Evolutionary conservation across 2,888 invertebrate genomes (phyloP).

Genomic region (Alentia gelatinosa): DNA sequence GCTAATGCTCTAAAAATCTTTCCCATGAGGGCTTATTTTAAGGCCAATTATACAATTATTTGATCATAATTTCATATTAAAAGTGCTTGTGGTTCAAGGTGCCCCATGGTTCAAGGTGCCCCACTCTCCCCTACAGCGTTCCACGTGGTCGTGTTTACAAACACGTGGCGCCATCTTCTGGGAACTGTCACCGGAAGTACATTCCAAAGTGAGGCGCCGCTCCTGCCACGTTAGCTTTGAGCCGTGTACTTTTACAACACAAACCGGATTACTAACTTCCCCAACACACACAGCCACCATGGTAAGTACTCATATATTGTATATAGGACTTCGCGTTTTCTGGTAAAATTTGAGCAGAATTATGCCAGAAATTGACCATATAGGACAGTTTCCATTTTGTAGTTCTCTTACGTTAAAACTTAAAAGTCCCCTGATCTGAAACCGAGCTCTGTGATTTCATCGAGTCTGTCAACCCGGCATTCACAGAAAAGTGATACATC

Average conservation of each 20-base stretch:
- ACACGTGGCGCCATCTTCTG: neutral
- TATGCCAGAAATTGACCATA: neutral
- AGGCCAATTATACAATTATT: too few relatives aligned
- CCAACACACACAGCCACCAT: neutral
- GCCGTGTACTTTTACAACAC: neutral
- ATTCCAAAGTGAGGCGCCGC: conserved; percentile 22
- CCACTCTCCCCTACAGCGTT: too few relatives aligned
- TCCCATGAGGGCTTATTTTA: too few relatives aligned
- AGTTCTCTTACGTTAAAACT: neutral
- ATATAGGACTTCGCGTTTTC: neutral
- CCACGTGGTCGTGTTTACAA: conserved; percentile 31
- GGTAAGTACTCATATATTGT: neutral
- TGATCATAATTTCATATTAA: too few relatives aligned
- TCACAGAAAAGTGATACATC: too few relatives aligned
- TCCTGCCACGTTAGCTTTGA: neutral
- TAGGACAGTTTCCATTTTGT: neutral
- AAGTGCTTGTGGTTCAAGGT: too few relatives aligned
- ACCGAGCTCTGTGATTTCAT: too few relatives aligned
- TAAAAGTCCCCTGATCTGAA: neutral
- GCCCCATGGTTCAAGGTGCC: too few relatives aligned
- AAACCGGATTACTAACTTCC: neutral
- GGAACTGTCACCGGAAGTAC: neutral
- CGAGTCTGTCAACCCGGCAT: too few relatives aligned
- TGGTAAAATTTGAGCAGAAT: neutral
- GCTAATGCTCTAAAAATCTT: too few relatives aligned